Evolutionary conservation across 1,140 invertebrate genomes (phyloP), one percentile per base, ranked within the genome.

Genomic region (Centruroides vittatus): DNA sequence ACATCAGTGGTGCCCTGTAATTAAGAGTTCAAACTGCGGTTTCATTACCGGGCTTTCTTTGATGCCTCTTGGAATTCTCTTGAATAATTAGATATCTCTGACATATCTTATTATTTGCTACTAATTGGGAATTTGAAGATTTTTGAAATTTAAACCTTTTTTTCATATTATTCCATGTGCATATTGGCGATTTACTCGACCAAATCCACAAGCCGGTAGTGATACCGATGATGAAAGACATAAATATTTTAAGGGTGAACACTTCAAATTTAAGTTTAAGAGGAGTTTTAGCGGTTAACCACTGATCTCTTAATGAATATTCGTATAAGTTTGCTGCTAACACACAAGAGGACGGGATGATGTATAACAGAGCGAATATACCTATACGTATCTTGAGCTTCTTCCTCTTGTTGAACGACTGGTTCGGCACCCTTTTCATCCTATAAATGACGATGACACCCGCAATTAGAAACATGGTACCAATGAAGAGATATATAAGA

Each of bases 301-400:
- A 73, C 80, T 80, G 67, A 34, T 72, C 66, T 4, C 77, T 68
- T 57, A 71, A 71, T 11, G 82, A 80, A 75, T 94, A 91, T 68
- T 82, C 79, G 69, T 82, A 80, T 41, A 78, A 68, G 78, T 81
- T 50, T 78, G 81, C 78, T 35, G 72, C 77, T 61, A 77, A 78
- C 4, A 83, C 80, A 36, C 81, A 74, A 5, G 74, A 71, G 5
- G 76, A 73, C 7, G 80, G 78, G 3, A 80, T 67, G 9, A 78
- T 74, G 69, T 79, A 82, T 10, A 82, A 67, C 12, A 77, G 69
- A 47, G 76, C 75, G 65, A 81, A 81, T 51, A 80, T 73, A 6
- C 78, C 78, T 53, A 80, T 76, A n/a, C 80, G 74, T 9, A 76
- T 72, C 67, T 77, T 75, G 8, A 79, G 68, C 66, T 78, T 79